Evolutionary conservation across 1,140 invertebrate genomes (phyloP).

Genomic region (Drosophila lini): DNA sequence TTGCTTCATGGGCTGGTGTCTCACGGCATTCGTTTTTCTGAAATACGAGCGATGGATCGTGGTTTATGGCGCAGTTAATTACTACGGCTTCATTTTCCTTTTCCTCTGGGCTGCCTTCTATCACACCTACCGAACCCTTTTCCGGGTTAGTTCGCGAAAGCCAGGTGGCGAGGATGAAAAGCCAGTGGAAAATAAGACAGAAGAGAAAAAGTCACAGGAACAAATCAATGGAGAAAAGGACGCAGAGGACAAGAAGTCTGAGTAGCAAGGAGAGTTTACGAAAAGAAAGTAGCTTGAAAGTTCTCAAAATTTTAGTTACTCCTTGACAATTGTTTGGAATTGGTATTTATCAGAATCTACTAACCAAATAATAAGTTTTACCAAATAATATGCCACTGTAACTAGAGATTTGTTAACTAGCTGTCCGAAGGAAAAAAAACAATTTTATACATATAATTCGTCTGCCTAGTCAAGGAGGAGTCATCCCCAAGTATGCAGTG

Average conservation of each 20-base stretch:
- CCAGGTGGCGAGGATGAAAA: conserved; percentile 4
- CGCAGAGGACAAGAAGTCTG: conserved; percentile 28
- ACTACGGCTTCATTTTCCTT: conserved; percentile 88
- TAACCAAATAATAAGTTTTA: conserved; percentile 50
- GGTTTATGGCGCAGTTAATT: conserved; percentile 87
- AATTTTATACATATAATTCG: conserved; percentile 27
- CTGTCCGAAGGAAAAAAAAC: conserved; percentile 7
- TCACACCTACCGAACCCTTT: conserved; percentile 34
- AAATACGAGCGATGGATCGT: conserved; percentile 88
- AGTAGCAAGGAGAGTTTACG: neutral
- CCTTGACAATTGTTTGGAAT: conserved; percentile 28
- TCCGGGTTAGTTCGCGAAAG: neutral
- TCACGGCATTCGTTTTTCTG: conserved; percentile 92
- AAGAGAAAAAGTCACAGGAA: conserved; percentile 3
- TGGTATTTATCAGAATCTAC: conserved; percentile 14
- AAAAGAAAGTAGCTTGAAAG: neutral
- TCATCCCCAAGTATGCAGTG: conserved; percentile 24
- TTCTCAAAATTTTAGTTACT: conserved; percentile 34
- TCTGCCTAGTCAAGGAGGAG: conserved; percentile 50
- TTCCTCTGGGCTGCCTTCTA: conserved; percentile 85
- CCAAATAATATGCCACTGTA: conserved; percentile 43
- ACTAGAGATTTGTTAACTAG: conserved; percentile 43
- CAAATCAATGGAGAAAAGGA: conserved; percentile 10
- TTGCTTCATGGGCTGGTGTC: conserved; percentile 93
- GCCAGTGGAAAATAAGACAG: neutral